These are phyloP conservation scores for Prunella strophiata DNA, from an alignment of 2,797 vertebrate genomes.

Conservation along the genomic window DNA sequence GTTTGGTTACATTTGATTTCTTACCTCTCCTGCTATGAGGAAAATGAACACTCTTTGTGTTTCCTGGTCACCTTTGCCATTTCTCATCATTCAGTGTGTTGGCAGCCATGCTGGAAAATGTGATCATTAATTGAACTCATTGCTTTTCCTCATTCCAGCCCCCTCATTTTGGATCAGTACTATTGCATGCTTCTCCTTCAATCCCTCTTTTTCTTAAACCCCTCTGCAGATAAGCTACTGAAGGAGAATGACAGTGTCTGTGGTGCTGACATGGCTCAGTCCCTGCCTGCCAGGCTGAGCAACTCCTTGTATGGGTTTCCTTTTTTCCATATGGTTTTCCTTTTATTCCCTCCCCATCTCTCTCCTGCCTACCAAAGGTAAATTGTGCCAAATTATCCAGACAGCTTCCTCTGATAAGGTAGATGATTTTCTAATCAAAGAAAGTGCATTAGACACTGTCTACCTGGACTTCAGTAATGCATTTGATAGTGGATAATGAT, in stretches of 20 bases:
- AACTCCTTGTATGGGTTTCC: neutral
- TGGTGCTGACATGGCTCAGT: neutral
- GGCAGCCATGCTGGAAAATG: neutral
- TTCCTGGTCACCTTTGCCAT: slow-evolving; percentile 7
- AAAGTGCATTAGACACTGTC: neutral
- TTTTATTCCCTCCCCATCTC: neutral
- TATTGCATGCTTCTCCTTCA: neutral
- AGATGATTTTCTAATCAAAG: slow-evolving; percentile 2
- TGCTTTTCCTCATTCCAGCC: neutral
- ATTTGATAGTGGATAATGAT: neutral
- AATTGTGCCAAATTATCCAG: neutral
- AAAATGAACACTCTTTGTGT: neutral
- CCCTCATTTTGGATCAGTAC: neutral
- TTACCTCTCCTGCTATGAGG: neutral
- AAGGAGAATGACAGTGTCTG: neutral
- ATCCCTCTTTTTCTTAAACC: neutral
- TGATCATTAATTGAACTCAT: neutral
- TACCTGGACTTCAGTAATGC: neutral
- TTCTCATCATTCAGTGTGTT: neutral
- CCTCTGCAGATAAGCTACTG: neutral
- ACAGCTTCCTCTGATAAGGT: neutral
- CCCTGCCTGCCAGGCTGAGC: neutral
- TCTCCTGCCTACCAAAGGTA: neutral
- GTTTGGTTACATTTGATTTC: neutral
- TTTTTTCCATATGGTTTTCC: neutral